phyloP scores from a whole-genome alignment of 2,113 vertebrate species.

The Pelusios castaneus region DNA sequence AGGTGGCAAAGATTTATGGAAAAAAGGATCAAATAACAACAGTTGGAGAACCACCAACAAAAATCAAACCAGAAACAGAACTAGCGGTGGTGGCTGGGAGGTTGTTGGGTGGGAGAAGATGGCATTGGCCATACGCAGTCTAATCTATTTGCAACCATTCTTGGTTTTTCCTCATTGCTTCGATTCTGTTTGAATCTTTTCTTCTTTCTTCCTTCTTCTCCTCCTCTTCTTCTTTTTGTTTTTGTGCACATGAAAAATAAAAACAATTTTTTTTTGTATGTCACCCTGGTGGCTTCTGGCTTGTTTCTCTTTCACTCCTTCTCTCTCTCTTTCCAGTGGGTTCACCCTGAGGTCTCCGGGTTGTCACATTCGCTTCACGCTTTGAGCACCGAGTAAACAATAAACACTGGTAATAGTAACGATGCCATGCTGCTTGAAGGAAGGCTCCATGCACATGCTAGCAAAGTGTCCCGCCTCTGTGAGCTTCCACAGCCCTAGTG shows the following conservation, averaged over 20 bases:
- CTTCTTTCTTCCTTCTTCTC: slow-evolving; percentile 65
- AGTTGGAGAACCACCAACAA: not conserved
- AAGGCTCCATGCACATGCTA: not conserved
- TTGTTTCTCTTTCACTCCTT: slow-evolving; percentile 35
- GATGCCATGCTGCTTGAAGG: fast-evolving
- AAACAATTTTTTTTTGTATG: slow-evolving; percentile 87
- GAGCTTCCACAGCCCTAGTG: not conserved
- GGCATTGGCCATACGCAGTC: slow-evolving; percentile 30
- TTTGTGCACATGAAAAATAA: slow-evolving; percentile 90
- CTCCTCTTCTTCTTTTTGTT: not conserved
- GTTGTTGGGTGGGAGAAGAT: not conserved
- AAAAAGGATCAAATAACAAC: not conserved
- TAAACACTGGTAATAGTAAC: not conserved
- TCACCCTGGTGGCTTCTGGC: slow-evolving; percentile 74
- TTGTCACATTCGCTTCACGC: not conserved
- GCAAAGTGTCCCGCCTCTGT: not conserved
- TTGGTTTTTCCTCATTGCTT: slow-evolving; percentile 86
- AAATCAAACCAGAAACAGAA: not conserved
- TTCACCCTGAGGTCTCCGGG: not conserved
- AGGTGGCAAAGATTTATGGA: not conserved
- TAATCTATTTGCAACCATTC: slow-evolving; percentile 80
- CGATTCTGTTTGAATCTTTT: slow-evolving; percentile 81
- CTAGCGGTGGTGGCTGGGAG: not conserved
- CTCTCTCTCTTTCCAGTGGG: not conserved
- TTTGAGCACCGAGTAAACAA: not conserved